Evolutionary conservation across 2,888 invertebrate genomes (phyloP), one percentile per base, ranked within the genome.

Genomic region (Zygogramma bicolorata): DNA sequence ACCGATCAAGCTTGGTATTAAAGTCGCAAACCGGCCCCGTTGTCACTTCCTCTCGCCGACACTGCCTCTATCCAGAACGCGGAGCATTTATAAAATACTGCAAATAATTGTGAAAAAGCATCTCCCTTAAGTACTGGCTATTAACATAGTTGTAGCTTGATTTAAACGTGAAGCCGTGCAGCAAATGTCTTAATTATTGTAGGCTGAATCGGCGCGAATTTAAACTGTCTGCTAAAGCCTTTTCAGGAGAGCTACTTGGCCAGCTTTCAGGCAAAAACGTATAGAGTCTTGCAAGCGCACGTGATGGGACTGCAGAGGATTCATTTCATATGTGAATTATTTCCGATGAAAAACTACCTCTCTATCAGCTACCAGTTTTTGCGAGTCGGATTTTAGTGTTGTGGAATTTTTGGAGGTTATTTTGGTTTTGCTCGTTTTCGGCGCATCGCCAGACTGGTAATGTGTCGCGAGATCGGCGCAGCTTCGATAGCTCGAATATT

Each of bases 151-250:
- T 86, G 84, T 82, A 83, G 82, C 85, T 85, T 85, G 86, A 86
- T 87, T 86, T 86, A 86, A 86, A 85, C 86, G 85, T 85, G 86
- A 86, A 85, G 85, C 84, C 85, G 84, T 84, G 85, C 82, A 84
- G 86, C 85, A 86, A 87, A 87, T 86, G 86, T 87, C 87, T 87
- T 87, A 87, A 87, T 87, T 87, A 86, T 86, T 85, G 85, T 80
- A 81, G 81, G 82, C 82, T 81, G 84, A 82, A 82, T 82, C 86
- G 84, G 86, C 80, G 86, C 86, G 87, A 87, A 87, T 87, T 85
- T 84, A 87, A 87, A 87, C 87, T 83, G 85, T 84, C 86, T 86
- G 83, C 85, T 87, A 85, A 85, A 83, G 82, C 87, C 87, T 85
- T 87, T 87, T 86, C 84, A 84, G 86, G 86, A 83, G 83, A 84